Percentiles rank a stretch among this genome's conserved stretches.
Conservation (phyloP, 2,888 invertebrate species). For the Diarsia brunnea region DNA sequence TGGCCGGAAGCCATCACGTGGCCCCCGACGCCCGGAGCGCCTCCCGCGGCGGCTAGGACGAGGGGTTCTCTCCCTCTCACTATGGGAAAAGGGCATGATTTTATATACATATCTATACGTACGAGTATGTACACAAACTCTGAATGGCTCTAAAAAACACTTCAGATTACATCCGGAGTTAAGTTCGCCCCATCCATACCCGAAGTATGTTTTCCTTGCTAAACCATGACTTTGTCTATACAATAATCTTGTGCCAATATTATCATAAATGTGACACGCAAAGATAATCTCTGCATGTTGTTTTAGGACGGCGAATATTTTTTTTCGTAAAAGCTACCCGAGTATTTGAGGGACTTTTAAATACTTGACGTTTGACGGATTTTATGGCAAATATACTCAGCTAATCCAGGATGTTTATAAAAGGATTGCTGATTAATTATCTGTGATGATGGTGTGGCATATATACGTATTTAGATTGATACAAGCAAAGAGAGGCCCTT, state of each 20-base stretch:
- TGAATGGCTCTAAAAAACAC: background rate
- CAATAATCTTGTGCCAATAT: slow-evolving; percentile 5
- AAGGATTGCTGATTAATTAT: background rate
- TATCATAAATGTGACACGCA: slow-evolving; percentile 6
- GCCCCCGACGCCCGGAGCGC: no score
- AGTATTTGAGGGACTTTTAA: background rate
- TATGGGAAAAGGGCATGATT: no score
- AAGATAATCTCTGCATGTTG: slow-evolving; percentile 29
- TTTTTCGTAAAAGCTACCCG: slow-evolving; percentile 15
- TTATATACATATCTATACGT: no score
- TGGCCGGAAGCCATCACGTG: no score
- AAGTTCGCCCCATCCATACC: background rate
- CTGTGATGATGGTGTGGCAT: no score
- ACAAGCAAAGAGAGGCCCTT: background rate
- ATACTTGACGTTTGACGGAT: background rate
- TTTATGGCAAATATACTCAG: background rate
- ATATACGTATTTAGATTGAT: background rate
- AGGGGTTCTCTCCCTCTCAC: no score
- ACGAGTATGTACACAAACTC: no score
- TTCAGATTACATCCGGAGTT: background rate
- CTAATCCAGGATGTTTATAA: background rate
- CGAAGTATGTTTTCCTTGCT: background rate
- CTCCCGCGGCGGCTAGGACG: no score
- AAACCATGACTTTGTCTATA: background rate
- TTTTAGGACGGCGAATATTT: slow-evolving; percentile 43